Evolutionary conservation across 92 coral and sea anemone genomes (phyloP).

Genomic region (Epizoanthus scotinus): DNA sequence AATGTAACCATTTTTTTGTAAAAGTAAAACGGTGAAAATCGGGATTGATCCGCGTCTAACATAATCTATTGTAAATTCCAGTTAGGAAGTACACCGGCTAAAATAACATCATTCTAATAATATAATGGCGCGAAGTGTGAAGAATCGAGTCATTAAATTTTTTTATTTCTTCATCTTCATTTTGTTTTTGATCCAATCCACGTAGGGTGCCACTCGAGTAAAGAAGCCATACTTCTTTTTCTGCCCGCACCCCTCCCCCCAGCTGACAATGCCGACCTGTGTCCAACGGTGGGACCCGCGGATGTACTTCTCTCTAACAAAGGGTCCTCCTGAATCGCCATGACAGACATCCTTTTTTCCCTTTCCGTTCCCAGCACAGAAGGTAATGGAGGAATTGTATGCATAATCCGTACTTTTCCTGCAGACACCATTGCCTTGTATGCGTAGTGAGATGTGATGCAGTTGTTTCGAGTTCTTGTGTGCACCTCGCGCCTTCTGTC

Average conservation of each 20-base stretch:
- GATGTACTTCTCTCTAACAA: constrained; percentile 65
- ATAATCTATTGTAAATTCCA: too few relatives aligned
- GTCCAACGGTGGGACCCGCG: constrained; percentile 68
- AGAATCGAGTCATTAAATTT: not conserved
- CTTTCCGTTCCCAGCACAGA: constrained; percentile 77
- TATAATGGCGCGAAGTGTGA: too few relatives aligned
- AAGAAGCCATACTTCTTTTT: constrained; percentile 61
- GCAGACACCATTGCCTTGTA: constrained; percentile 51
- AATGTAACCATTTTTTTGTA: too few relatives aligned
- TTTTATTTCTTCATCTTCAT: constrained; percentile 15
- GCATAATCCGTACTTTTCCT: constrained; percentile 50
- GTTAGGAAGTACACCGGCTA: too few relatives aligned
- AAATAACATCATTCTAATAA: too few relatives aligned
- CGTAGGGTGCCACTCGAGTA: constrained; percentile 74
- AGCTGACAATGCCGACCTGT: constrained; percentile 80
- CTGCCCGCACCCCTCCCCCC: constrained; percentile 81
- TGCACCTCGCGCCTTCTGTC: constrained; percentile 37
- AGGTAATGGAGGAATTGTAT: constrained; percentile 56
- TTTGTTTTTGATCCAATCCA: constrained; percentile 65
- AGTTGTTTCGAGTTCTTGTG: constrained; percentile 36
- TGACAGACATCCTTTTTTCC: constrained; percentile 71
- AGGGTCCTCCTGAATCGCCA: constrained; percentile 86
- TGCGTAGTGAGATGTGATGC: constrained; percentile 56
- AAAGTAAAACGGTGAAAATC: too few relatives aligned
- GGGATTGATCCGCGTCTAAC: too few relatives aligned